Evolutionary conservation across 2,797 vertebrate genomes (phyloP).

Genomic region (Macrochelys suwanniensis): DNA sequence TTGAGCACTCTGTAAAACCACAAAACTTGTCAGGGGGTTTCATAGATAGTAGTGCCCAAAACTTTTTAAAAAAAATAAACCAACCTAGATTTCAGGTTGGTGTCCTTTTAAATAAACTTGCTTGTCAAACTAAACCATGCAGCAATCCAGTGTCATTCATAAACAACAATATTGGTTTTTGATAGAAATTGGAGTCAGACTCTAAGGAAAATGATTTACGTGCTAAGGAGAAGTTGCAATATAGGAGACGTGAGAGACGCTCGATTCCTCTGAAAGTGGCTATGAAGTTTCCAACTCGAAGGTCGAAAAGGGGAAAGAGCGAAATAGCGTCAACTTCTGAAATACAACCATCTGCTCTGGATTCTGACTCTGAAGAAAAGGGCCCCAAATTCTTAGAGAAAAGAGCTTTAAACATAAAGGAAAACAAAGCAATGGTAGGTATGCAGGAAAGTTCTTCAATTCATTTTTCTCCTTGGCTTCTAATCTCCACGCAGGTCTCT

Average conservation of each 20-base stretch:
- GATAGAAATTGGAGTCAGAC: constrained; percentile 84
- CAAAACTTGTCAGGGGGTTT: not conserved
- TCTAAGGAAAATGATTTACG: constrained; percentile 40
- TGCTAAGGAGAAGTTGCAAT: constrained; percentile 58
- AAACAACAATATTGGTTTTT: constrained; percentile 30
- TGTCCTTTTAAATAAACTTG: not conserved
- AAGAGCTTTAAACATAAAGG: constrained; percentile 96
- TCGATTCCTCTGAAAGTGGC: constrained; percentile 87
- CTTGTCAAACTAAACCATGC: not conserved
- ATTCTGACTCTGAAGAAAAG: constrained; percentile 79
- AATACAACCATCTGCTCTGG: constrained; percentile 46
- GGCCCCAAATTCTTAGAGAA: constrained; percentile 89
- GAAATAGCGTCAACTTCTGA: constrained; percentile 44
- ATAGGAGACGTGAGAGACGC: constrained; percentile 68
- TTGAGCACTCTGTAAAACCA: not conserved
- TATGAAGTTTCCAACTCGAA: constrained; percentile 90
- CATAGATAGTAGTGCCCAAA: not conserved
- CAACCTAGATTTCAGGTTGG: not conserved
- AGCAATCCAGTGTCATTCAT: not conserved
- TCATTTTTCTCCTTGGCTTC: not conserved
- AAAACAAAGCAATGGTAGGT: constrained; percentile 97
- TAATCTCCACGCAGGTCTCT: not conserved
- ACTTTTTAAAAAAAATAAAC: not conserved
- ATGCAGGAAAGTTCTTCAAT: not conserved
- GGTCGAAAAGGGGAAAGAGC: constrained; percentile 64